A percentile compares a stretch with the other conserved stretches of the same genome.
phyloP scores from a whole-genome alignment of 2,113 vertebrate species.

The Aplodontia rufa region DNA sequence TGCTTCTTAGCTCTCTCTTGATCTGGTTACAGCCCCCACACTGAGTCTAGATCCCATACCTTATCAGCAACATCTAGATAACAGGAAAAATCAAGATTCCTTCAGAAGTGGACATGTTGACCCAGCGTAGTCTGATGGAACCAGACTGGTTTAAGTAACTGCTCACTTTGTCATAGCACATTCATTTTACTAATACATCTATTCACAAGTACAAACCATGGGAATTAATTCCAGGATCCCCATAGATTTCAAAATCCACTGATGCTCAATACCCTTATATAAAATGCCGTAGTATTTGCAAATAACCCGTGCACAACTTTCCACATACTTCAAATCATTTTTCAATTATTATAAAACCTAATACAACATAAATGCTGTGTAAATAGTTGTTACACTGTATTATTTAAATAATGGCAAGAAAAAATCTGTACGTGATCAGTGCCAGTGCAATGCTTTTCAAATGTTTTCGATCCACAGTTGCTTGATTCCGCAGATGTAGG shows the following conservation, averaged over 20 bases:
- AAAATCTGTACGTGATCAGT: background rate
- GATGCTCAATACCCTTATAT: background rate
- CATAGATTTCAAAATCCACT: background rate
- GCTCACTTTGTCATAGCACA: background rate
- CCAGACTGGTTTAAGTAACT: background rate
- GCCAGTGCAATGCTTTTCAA: background rate
- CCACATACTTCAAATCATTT: background rate
- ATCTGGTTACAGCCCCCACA: background rate
- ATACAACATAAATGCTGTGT: background rate
- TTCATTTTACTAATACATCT: background rate
- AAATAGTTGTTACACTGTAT: background rate
- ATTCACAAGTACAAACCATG: background rate
- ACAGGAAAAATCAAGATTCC: background rate
- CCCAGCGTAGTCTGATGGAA: background rate
- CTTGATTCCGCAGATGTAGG: background rate
- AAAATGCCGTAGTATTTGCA: background rate
- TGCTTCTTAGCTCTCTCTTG: background rate
- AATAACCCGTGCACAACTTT: background rate
- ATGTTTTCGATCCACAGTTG: background rate
- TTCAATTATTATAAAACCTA: background rate
- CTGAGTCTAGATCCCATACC: background rate
- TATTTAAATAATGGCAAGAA: background rate
- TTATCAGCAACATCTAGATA: background rate
- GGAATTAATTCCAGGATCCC: background rate
- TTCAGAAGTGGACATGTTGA: background rate